Evolutionary conservation across 2,888 invertebrate genomes (phyloP).

Genomic region (Apeira syringaria): DNA sequence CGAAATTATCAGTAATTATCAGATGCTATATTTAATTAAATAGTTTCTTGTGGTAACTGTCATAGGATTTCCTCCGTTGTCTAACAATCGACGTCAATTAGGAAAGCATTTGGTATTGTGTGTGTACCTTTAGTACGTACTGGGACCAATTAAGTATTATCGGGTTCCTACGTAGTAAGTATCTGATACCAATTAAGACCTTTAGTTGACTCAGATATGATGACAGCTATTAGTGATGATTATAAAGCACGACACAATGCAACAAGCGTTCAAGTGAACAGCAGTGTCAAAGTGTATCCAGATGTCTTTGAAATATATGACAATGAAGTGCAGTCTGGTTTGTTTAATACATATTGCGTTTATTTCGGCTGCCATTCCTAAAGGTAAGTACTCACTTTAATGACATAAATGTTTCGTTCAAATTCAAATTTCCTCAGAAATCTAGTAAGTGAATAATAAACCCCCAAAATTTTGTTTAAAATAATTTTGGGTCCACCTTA

Average conservation of each 20-base stretch:
- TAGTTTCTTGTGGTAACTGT: not conserved
- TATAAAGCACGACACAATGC: conserved; percentile 9
- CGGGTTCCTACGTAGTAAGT: too few relatives aligned
- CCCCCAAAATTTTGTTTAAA: too few relatives aligned
- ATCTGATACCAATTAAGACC: not conserved
- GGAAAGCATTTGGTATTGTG: conserved; percentile 20
- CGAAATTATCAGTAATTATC: conserved; percentile 16
- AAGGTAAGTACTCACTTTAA: conserved; percentile 10
- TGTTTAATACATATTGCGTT: conserved; percentile 2
- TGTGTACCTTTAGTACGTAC: conserved; percentile 3
- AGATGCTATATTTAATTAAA: conserved; percentile 13
- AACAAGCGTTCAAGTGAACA: conserved; percentile 1
- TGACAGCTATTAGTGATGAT: not conserved
- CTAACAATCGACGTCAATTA: conserved; percentile 19
- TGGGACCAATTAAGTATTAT: not conserved
- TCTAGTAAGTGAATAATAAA: too few relatives aligned
- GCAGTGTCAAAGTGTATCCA: conserved; percentile 2
- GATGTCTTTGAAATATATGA: not conserved
- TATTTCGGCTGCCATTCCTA: conserved; percentile 8
- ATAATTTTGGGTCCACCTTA: too few relatives aligned
- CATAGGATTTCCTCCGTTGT: conserved; percentile 21
- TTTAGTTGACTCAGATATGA: conserved; percentile 10
- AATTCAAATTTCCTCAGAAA: too few relatives aligned
- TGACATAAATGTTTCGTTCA: too few relatives aligned
- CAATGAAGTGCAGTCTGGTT: conserved; percentile 10